Conservation (phyloP, 1,140 invertebrate genomes). For the Anastrepha obliqua region DNA sequence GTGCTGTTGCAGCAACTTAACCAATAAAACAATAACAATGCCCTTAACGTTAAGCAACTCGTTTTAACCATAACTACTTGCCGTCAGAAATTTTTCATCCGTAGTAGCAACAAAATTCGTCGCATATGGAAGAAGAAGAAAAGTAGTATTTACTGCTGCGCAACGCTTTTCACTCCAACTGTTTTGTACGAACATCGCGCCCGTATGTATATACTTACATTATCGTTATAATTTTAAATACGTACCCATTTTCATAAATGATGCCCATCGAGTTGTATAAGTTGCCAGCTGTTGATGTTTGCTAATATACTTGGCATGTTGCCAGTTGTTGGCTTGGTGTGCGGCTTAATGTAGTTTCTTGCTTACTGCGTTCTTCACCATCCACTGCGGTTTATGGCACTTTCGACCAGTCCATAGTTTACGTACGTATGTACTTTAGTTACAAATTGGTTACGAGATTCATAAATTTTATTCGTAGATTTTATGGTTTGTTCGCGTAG, state of each 20-base stretch:
- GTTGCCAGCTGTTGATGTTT: slow-evolving; percentile 7
- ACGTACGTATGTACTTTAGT: neutral
- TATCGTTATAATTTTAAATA: neutral
- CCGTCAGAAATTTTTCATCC: too few relatives aligned
- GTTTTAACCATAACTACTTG: neutral
- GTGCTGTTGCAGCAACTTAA: neutral
- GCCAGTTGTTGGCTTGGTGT: neutral
- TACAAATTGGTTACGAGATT: slow-evolving; percentile 6
- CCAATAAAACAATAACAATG: neutral
- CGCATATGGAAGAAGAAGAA: neutral
- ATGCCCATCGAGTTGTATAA: neutral
- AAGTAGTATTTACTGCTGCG: neutral
- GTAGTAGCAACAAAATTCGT: too few relatives aligned
- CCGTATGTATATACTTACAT: neutral
- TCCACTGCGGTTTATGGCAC: neutral
- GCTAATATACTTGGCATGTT: neutral
- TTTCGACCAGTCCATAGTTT: too few relatives aligned
- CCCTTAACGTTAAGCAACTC: neutral
- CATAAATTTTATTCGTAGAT: slow-evolving; percentile 19
- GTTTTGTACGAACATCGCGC: neutral
- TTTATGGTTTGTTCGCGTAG: neutral
- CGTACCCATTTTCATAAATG: slow-evolving; percentile 1
- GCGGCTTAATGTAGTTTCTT: neutral
- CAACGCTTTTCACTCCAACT: neutral
- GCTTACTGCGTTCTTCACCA: neutral